Percentiles rank a stretch among this genome's conserved stretches.
These are phyloP conservation scores for Drosophila erecta DNA, from an alignment of 1,140 invertebrate genomes.

Conservation along the genomic window DNA sequence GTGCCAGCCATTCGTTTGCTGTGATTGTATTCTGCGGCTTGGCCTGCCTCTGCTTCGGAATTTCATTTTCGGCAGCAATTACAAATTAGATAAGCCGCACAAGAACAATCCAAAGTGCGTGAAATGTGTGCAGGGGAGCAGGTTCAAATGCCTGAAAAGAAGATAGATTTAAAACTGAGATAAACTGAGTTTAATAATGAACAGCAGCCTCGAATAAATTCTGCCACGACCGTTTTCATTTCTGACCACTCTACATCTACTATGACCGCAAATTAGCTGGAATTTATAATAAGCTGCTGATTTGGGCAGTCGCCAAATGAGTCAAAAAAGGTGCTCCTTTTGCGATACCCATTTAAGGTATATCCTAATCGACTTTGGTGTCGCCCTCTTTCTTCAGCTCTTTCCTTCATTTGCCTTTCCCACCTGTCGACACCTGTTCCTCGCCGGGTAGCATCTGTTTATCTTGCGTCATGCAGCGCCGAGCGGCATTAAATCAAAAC, in stretches of 20 bases:
- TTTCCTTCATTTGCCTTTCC: conserved; percentile 18
- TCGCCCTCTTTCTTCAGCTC: conserved; percentile 31
- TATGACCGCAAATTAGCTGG: neutral
- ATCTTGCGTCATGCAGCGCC: conserved; percentile 64
- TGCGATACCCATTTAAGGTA: conserved; percentile 14
- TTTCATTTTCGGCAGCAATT: conserved; percentile 60
- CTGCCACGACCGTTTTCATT: no score
- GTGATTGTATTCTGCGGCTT: conserved; percentile 60
- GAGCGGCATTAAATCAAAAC: conserved; percentile 79
- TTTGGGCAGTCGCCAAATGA: neutral
- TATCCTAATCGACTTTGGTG: conserved; percentile 38
- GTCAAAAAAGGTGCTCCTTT: neutral
- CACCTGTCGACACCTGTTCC: conserved; percentile 74
- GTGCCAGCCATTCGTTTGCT: conserved; percentile 3
- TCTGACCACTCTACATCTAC: neutral
- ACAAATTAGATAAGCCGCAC: conserved; percentile 69
- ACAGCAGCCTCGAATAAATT: no score
- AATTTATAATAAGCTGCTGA: neutral
- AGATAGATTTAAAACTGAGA: neutral
- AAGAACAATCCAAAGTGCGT: conserved; percentile 45
- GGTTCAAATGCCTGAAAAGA: neutral
- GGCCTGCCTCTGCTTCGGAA: conserved; percentile 23
- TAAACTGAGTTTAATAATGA: no score
- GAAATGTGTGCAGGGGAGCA: conserved; percentile 12
- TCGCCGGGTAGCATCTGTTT: conserved; percentile 58